Evolutionary conservation across 1,140 invertebrate genomes (phyloP).

Genomic region (Holotrichia oblita): DNA sequence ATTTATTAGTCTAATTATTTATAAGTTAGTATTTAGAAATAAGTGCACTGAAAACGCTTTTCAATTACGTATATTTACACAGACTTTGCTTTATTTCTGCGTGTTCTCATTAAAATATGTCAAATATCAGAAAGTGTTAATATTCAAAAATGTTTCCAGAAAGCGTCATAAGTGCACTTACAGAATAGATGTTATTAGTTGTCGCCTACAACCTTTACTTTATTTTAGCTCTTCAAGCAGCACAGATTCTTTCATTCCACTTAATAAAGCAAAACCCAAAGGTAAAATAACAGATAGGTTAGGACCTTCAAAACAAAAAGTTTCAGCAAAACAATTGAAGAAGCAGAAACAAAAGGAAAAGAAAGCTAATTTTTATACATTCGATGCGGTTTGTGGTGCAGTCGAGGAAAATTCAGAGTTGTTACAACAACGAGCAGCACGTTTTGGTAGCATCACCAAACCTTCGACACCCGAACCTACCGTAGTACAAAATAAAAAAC

Average conservation of each 20-base stretch:
- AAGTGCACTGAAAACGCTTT: too few relatives aligned
- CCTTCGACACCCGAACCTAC: slow-evolving; percentile 62
- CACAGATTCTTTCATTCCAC: slow-evolving; percentile 59
- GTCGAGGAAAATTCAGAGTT: slow-evolving; percentile 77
- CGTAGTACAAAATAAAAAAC: slow-evolving; percentile 57
- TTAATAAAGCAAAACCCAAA: slow-evolving; percentile 64
- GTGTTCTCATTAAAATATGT: too few relatives aligned
- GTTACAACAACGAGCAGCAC: slow-evolving; percentile 84
- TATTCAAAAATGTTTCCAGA: too few relatives aligned
- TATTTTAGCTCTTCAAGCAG: slow-evolving; percentile 59
- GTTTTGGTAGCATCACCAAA: slow-evolving; percentile 63
- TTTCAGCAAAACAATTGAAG: slow-evolving; percentile 60
- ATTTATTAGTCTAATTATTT: background rate
- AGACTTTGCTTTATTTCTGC: too few relatives aligned
- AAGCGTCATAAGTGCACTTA: too few relatives aligned
- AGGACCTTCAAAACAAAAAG: slow-evolving; percentile 57
- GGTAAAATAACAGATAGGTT: slow-evolving; percentile 59
- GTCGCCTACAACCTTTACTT: background rate
- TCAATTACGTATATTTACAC: too few relatives aligned
- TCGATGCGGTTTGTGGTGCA: slow-evolving; percentile 68
- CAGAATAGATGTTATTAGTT: too few relatives aligned
- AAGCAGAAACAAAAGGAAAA: slow-evolving; percentile 69
- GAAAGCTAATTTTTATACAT: slow-evolving; percentile 75
- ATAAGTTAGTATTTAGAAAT: background rate
- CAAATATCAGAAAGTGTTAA: too few relatives aligned